Conservation (phyloP, 2,113 vertebrate species). For the Daphoenositta chrysoptera region DNA sequence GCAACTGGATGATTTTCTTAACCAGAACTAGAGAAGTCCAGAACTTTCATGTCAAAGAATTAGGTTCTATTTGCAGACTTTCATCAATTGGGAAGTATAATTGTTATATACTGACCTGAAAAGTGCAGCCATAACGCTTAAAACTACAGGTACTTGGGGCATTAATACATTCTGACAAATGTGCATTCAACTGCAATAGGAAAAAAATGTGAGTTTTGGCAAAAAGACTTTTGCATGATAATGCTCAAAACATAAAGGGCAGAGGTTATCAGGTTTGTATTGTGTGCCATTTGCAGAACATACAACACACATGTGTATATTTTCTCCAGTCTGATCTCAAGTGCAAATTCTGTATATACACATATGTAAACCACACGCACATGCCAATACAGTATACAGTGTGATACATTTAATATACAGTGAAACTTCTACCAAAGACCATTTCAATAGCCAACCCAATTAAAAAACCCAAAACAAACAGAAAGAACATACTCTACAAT, state of each 20-base stretch:
- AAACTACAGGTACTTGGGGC: slow-evolving; percentile 94
- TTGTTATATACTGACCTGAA: slow-evolving; percentile 88
- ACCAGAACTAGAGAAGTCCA: slow-evolving; percentile 41
- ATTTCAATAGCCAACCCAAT: slow-evolving; percentile 15
- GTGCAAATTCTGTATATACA: slow-evolving; percentile 50
- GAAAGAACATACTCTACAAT: not conserved
- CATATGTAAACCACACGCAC: slow-evolving; percentile 65
- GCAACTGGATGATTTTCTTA: slow-evolving; percentile 35
- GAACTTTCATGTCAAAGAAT: slow-evolving; percentile 43
- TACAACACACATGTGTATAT: slow-evolving; percentile 41
- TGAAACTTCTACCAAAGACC: slow-evolving; percentile 65
- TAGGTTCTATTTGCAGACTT: slow-evolving; percentile 68
- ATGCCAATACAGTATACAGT: slow-evolving; percentile 71
- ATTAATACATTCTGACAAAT: slow-evolving; percentile 94
- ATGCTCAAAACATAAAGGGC: slow-evolving; percentile 72
- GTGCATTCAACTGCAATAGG: slow-evolving; percentile 84
- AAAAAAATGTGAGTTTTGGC: slow-evolving; percentile 80
- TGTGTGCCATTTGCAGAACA: slow-evolving; percentile 25
- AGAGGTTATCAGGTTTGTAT: slow-evolving; percentile 39
- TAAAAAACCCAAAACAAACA: not conserved
- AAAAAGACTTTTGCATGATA: slow-evolving; percentile 71
- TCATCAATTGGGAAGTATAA: slow-evolving; percentile 73
- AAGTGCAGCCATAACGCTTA: slow-evolving; percentile 92
- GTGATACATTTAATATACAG: slow-evolving; percentile 69
- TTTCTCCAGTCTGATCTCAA: slow-evolving; percentile 39